phyloP scores from a whole-genome alignment of 2,113 vertebrate genomes.

The Forbesichthys papilliferus region DNA sequence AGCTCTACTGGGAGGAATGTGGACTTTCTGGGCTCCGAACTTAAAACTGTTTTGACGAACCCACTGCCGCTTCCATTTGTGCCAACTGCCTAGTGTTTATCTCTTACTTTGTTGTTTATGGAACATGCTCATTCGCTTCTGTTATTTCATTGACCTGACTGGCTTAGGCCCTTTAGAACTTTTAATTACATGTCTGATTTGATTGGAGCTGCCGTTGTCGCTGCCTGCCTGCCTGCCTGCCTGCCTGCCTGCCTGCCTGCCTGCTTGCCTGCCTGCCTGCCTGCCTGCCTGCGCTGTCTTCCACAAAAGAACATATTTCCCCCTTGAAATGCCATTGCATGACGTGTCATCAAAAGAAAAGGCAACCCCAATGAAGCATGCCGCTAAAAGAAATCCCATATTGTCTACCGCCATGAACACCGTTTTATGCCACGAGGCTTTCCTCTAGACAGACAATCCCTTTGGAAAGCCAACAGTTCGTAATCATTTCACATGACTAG shows the following conservation, averaged over 20 bases:
- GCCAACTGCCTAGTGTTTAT: constrained; percentile 25
- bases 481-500: constrained; percentile 40
- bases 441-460: constrained; percentile 30
- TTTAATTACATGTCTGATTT: constrained; percentile 61
- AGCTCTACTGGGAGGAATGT: constrained; percentile 9
- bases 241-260: constrained; percentile 13
- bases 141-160: constrained; percentile 49
- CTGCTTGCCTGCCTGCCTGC: constrained; percentile 16
- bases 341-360: constrained; percentile 67
- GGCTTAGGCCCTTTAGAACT: constrained; percentile 37
- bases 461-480: constrained; percentile 53
- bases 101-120: constrained; percentile 28
- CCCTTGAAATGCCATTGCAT: constrained; percentile 57
- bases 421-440: constrained; percentile 37
- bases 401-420: constrained; percentile 48
- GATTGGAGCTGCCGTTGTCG: constrained; percentile 55
- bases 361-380: constrained; percentile 50
- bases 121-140: constrained; percentile 18
- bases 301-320: constrained; percentile 45
- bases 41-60: constrained; percentile 15
- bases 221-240: constrained; percentile 29
- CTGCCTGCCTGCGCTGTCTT: constrained; percentile 43
- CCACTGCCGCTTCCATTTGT: constrained; percentile 13
- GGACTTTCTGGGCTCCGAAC: neutral
- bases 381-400: constrained; percentile 14